A percentile compares a stretch with the other conserved stretches of the same genome.
Evolutionary conservation across 2,888 invertebrate species (phyloP).

Genomic region (Drosophila mayaguana): DNA sequence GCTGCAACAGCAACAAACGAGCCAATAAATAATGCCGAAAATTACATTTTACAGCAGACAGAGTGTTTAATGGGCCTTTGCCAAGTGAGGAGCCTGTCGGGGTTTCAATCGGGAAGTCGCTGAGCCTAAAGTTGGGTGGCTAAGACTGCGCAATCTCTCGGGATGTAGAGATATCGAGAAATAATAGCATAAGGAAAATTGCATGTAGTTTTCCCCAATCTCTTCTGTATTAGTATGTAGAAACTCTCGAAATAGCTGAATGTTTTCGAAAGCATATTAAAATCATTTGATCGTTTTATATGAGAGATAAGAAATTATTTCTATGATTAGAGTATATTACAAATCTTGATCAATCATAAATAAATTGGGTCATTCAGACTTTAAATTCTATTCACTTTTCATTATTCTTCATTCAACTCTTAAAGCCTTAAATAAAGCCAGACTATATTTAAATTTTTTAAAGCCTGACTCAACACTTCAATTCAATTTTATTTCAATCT

Average conservation of each 20-base stretch:
- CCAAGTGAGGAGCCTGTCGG: slow-evolving; percentile 10
- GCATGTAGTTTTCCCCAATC: neutral
- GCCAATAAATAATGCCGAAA: slow-evolving; percentile 54
- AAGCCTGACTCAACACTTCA: neutral
- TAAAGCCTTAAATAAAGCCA: neutral
- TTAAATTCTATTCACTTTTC: neutral
- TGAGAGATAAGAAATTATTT: too few species aligned
- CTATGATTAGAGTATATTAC: too few species aligned
- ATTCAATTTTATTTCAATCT: neutral
- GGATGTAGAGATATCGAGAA: neutral
- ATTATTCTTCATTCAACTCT: neutral
- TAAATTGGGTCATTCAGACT: neutral
- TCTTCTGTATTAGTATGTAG: neutral
- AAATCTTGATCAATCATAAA: too few species aligned
- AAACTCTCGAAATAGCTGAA: neutral
- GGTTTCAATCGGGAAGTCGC: neutral
- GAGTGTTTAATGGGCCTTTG: slow-evolving; percentile 45
- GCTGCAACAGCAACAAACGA: slow-evolving; percentile 44
- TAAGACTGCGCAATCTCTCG: neutral
- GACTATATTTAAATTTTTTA: neutral
- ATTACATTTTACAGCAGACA: slow-evolving; percentile 54
- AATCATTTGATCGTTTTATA: too few species aligned
- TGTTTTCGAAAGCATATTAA: neutral
- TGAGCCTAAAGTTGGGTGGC: neutral
- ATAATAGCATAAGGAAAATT: neutral